phyloP scores from a whole-genome alignment of 2,797 vertebrate genomes.

The Psittacula derbiana region DNA sequence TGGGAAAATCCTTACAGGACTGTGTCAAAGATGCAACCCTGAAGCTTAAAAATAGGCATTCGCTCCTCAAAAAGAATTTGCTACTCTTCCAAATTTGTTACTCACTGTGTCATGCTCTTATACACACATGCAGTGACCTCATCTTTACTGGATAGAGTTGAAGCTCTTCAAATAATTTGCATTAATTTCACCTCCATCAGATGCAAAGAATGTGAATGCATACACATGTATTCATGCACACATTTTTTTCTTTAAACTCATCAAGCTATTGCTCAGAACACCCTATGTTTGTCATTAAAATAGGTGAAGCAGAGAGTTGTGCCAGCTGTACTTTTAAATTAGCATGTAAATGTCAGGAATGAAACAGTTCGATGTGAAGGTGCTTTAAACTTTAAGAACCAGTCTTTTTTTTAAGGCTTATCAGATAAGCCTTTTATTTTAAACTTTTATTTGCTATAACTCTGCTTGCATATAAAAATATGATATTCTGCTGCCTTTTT shows the following conservation, averaged over 20 bases:
- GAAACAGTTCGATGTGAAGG: neutral
- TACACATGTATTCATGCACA: neutral
- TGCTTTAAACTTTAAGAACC: neutral
- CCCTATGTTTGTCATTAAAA: neutral
- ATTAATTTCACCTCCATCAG: neutral
- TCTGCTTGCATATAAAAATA: neutral
- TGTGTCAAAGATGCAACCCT: neutral
- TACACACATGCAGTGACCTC: conserved; percentile 10
- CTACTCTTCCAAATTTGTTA: neutral
- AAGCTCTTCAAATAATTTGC: neutral
- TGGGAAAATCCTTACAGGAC: conserved; percentile 8
- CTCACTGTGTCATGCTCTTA: conserved; percentile 1
- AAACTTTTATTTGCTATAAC: neutral
- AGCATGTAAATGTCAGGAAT: neutral
- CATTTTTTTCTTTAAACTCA: neutral
- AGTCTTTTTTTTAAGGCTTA: neutral
- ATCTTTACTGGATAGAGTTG: neutral
- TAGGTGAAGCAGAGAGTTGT: neutral
- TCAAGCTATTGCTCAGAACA: neutral
- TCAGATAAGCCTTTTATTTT: neutral
- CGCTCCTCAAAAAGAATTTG: conserved; percentile 1
- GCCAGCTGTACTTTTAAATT: neutral
- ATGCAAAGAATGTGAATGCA: neutral
- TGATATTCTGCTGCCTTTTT: neutral
- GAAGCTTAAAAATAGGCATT: conserved; percentile 50